Evolutionary conservation across 2,113 vertebrate species (phyloP).

Genomic region (Myiozetetes cayanensis): DNA sequence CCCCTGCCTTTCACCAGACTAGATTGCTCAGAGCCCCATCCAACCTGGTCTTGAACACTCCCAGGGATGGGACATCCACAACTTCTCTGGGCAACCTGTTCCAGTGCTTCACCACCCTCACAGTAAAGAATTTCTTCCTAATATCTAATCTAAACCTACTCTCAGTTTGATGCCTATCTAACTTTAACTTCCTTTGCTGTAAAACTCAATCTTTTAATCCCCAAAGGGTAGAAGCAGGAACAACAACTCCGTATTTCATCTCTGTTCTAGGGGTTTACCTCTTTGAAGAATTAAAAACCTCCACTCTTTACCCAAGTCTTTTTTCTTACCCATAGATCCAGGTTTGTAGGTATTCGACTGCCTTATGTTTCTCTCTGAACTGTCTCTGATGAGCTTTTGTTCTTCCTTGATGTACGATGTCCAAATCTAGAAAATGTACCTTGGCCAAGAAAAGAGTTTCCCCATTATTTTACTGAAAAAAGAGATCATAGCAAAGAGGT

Average conservation of each 20-base stretch:
- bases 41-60: background rate
- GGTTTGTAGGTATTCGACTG: background rate
- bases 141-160: background rate
- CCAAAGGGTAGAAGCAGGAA: background rate
- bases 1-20: rapidly evolving
- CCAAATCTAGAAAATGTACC: background rate
- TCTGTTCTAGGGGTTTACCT: background rate
- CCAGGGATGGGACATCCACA: background rate
- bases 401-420: background rate
- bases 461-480: background rate
- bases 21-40: background rate
- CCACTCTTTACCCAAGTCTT: background rate
- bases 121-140: background rate
- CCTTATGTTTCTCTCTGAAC: background rate
- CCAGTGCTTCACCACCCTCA: background rate
- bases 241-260: background rate
- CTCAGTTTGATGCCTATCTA: background rate
- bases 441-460: background rate
- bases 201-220: background rate
- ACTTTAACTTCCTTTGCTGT: background rate
- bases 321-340: background rate
- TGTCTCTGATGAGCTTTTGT: background rate
- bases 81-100: background rate
- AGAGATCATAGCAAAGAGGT: background rate
- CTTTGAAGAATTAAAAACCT: background rate